phyloP scores from a whole-genome alignment of 2,113 vertebrate genomes.

The Miniopterus natalensis region DNA sequence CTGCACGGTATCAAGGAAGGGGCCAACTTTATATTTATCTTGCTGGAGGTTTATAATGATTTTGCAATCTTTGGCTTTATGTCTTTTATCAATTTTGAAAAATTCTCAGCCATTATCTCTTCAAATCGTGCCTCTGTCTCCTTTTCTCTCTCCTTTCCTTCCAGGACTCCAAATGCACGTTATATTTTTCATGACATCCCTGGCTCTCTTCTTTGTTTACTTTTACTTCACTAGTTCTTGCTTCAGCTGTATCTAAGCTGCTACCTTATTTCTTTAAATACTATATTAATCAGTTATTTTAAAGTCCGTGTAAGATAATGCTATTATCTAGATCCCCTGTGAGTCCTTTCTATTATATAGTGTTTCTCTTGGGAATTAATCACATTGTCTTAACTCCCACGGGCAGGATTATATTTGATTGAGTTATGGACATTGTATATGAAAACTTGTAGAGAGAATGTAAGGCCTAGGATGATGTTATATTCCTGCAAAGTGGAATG shows the following conservation, averaged over 20 bases:
- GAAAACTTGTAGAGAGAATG: not conserved
- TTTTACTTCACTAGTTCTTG: not conserved
- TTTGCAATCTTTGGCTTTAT: not conserved
- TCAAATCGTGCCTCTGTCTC: not conserved
- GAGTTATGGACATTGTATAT: not conserved
- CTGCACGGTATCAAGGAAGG: not conserved
- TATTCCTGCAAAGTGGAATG: not conserved
- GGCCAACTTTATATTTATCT: not conserved
- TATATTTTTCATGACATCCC: not conserved
- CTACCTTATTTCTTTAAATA: constrained; percentile 1
- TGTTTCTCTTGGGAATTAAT: not conserved
- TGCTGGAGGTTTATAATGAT: not conserved
- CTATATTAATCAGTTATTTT: not conserved
- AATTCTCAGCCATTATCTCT: not conserved
- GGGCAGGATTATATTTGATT: not conserved
- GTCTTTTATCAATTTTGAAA: not conserved
- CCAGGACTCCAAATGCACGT: not conserved
- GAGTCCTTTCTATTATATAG: not conserved
- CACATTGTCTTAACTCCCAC: not conserved
- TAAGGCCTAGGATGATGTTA: not conserved
- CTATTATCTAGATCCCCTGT: not conserved
- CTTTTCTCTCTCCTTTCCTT: not conserved
- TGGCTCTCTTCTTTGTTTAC: not conserved
- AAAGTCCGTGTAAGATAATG: not conserved
- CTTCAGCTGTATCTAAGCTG: not conserved